Evolutionary conservation across 2,797 vertebrate species (phyloP).

Genomic region (Valencia hispanica): DNA sequence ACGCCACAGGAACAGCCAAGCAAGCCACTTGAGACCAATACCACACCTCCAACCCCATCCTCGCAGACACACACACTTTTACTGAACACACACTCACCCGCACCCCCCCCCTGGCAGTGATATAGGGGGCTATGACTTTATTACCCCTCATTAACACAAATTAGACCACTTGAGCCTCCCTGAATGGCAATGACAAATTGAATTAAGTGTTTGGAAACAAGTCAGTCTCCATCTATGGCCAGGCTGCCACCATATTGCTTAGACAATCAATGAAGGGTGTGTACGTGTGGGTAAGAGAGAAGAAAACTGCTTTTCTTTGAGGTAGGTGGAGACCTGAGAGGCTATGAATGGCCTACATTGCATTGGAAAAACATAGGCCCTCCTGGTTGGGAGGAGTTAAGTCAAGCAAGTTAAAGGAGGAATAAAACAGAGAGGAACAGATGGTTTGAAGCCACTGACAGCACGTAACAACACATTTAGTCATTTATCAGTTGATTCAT

Average conservation of each 20-base stretch:
- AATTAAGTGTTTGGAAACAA: slow-evolving; percentile 87
- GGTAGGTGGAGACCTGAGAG: slow-evolving; percentile 61
- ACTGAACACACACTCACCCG: slow-evolving; percentile 45
- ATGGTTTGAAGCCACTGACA: slow-evolving; percentile 35
- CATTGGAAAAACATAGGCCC: slow-evolving; percentile 62
- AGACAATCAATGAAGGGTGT: slow-evolving; percentile 76
- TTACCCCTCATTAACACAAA: slow-evolving; percentile 90
- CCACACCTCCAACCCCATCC: slow-evolving; percentile 58
- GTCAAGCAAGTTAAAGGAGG: slow-evolving; percentile 51
- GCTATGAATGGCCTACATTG: slow-evolving; percentile 72
- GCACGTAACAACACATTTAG: background rate
- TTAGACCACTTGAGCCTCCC: slow-evolving; percentile 84
- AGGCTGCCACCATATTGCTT: slow-evolving; percentile 81
- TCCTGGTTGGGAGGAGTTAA: slow-evolving; percentile 56
- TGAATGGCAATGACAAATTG: slow-evolving; percentile 86
- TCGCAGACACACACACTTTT: slow-evolving; percentile 42
- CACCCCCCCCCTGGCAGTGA: slow-evolving; percentile 77
- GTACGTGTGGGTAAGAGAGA: slow-evolving; percentile 26
- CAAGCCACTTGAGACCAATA: slow-evolving; percentile 65
- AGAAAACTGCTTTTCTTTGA: slow-evolving; percentile 66
- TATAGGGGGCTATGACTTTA: slow-evolving; percentile 86
- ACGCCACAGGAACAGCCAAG: slow-evolving; percentile 65
- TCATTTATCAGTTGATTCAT: background rate
- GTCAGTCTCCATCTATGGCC: slow-evolving; percentile 75
- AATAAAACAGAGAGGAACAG: slow-evolving; percentile 53